Base-by-base conservation (phyloP, 2,888 invertebrate species). In the Yponomeuta sedellus region DNA sequence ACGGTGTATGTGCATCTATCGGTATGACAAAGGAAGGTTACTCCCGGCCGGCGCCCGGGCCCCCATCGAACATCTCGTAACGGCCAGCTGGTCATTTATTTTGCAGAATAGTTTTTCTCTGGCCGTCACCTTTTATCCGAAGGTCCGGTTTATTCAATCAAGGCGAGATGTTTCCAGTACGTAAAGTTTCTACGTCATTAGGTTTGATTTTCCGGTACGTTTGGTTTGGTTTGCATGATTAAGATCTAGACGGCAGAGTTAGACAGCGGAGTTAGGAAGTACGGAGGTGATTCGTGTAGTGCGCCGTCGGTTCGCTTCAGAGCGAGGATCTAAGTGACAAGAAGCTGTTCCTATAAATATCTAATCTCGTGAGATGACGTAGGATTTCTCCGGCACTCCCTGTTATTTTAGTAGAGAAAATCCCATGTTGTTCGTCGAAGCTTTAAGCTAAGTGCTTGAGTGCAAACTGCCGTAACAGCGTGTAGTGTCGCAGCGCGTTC, bases 371-470 rank as follows among this genome's bases (percentile, higher is more conserved):
- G 16, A 52, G 44, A 52, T 52, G 44, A 52, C 44, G 44, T 6
- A 52, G 44, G 44, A 52, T 52, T 52, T 52, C 16, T n/a, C 44
- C 44, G 44, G 44, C 44, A 52, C 44, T 52, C 44, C 44, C 16
- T 28, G 28, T 61, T 25, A 61, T 61, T 61, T 61, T 34, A 28
- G 28, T 28, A 16, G 28, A 61, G 61, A 61, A 61, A 61, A 28
- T 61, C 61, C 61, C 25, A 61, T 34, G 61, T 61, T 34, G 61
- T 61, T 34, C 61, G 25, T 34, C 61, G 25, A 61, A 61, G 61
- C 61, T 34, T 59, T 52, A 52, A 52, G 2, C 59, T 59, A 59
- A 59, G 59, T 59, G 59, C 25, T 12, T 20, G 34, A 61, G 61
- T 61, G 61, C 25, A 25, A n/a, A 61, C 34, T 61, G 61, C 34